Percentiles rank a stretch among this genome's conserved stretches.
Conservation (phyloP, 2,888 invertebrate species). For the Suillia variegata region DNA sequence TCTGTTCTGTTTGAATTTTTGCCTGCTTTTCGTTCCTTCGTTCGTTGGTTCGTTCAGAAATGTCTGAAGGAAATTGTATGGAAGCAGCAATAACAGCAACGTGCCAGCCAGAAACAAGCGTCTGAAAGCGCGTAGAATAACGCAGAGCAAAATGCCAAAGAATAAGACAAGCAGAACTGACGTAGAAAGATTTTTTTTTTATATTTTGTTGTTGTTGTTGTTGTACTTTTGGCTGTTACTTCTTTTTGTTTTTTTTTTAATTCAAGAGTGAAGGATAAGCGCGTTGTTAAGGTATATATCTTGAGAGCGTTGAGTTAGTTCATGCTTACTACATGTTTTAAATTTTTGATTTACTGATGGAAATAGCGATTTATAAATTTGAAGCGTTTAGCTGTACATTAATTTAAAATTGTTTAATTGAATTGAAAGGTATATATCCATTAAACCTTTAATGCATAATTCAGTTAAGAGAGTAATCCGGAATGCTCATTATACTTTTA, state of each 20-base stretch:
- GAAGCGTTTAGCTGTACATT: too few relatives aligned
- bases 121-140: constrained; percentile 37
- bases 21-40: too few relatives aligned
- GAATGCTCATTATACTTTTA: too few relatives aligned
- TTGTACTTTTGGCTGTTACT: background rate
- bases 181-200: constrained; percentile 47
- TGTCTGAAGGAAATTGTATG: constrained; percentile 42
- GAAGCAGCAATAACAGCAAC: constrained; percentile 24
- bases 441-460: too few relatives aligned
- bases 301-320: too few relatives aligned
- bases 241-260: background rate
- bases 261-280: background rate
- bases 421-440: too few relatives aligned
- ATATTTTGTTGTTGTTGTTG: too few relatives aligned
- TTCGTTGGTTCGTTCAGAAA: constrained; percentile 5
- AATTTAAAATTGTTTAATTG: too few relatives aligned
- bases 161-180: constrained; percentile 55
- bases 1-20: constrained; percentile 34
- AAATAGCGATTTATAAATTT: too few relatives aligned
- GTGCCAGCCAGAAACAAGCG: constrained; percentile 26
- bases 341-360: too few relatives aligned
- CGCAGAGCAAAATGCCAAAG: constrained; percentile 58
- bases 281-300: background rate
- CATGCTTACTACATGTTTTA: too few relatives aligned
- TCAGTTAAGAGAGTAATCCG: too few relatives aligned